Conservation (phyloP, 2,888 invertebrate species). For the Meloe dianella region DNA sequence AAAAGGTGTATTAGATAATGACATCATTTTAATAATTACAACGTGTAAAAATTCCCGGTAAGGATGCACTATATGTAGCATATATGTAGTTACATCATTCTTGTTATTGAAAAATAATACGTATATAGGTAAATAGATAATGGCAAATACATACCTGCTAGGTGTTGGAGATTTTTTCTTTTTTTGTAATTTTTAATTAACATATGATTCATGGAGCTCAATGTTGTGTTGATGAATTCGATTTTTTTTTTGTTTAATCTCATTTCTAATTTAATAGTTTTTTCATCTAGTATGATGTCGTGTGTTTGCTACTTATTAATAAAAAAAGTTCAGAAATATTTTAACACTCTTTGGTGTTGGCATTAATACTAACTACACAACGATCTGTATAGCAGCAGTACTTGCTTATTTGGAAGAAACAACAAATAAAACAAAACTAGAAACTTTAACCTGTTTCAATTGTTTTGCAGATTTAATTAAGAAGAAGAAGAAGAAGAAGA, state of each 20-base stretch:
- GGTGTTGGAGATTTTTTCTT: background rate
- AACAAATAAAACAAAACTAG: too few species aligned
- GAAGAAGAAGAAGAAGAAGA: background rate
- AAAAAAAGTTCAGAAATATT: background rate
- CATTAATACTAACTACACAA: background rate
- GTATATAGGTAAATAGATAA: background rate
- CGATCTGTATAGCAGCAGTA: background rate
- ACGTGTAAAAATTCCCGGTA: background rate
- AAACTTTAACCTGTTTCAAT: background rate
- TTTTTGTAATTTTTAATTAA: too few species aligned
- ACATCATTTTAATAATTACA: background rate
- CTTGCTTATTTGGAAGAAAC: background rate
- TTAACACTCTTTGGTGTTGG: slow-evolving; percentile 4
- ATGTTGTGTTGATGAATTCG: too few species aligned
- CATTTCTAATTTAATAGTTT: background rate
- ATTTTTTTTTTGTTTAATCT: background rate
- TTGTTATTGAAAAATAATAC: background rate
- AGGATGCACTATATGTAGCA: slow-evolving; percentile 12
- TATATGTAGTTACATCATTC: slow-evolving; percentile 11
- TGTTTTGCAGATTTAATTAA: slow-evolving; percentile 1
- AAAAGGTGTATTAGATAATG: slow-evolving; percentile 1
- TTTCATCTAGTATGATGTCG: background rate
- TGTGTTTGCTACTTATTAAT: too few species aligned
- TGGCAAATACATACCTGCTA: too few species aligned
- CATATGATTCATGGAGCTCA: too few species aligned